Conservation (phyloP, 2,888 invertebrate species). For the Dendrolimus houi region DNA sequence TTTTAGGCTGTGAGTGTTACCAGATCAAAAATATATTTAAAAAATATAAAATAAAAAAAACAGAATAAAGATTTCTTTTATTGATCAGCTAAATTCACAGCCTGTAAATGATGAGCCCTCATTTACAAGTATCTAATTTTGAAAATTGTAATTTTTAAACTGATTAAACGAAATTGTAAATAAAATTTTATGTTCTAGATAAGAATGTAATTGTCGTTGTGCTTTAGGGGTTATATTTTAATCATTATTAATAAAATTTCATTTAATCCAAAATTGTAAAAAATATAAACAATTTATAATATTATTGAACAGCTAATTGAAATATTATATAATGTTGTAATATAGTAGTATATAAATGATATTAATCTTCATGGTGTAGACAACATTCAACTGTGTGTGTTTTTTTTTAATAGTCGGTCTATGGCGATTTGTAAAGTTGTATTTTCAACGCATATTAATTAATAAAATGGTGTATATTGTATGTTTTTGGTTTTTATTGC, state of each 20-base stretch:
- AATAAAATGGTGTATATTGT: constrained; percentile 6
- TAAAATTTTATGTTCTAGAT: too few relatives aligned
- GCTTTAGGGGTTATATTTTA: too few relatives aligned
- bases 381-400: background rate
- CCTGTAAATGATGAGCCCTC: constrained; percentile 66
- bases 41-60: background rate
- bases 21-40: constrained; percentile 26
- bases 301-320: too few relatives aligned
- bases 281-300: too few relatives aligned
- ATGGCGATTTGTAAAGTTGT: constrained; percentile 1
- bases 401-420: background rate
- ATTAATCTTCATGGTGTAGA: background rate
- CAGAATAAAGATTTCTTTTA: constrained; percentile 17
- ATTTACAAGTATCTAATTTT: constrained; percentile 47
- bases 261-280: background rate
- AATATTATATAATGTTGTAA: background rate
- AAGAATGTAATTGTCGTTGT: too few relatives aligned
- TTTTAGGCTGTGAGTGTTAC: constrained; percentile 48
- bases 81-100: constrained; percentile 42
- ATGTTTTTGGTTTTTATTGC: background rate
- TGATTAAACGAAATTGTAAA: too few relatives aligned
- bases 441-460: constrained; percentile 3
- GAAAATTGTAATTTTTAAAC: constrained; percentile 13
- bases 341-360: background rate
- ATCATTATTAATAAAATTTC: constrained; percentile 11